Evolutionary conservation across 2,888 invertebrate genomes (phyloP).

Genomic region (Eupithecia inturbata): DNA sequence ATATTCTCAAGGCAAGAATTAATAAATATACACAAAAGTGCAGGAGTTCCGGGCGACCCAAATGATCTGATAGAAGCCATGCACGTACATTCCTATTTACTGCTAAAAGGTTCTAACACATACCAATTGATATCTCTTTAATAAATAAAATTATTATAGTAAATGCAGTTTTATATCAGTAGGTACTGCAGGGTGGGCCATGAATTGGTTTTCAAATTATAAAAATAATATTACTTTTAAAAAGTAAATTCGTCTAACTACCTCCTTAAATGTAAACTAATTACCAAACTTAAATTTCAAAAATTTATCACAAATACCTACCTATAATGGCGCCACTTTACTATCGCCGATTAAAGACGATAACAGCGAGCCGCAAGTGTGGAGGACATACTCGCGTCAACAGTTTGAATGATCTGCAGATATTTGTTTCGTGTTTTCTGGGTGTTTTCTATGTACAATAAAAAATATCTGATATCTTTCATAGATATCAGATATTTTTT

Average conservation of each 20-base stretch:
- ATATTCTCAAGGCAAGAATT: slow-evolving; percentile 91
- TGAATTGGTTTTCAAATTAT: not conserved
- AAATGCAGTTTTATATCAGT: slow-evolving; percentile 13
- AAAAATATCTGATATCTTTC: too few species aligned
- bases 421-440: too few species aligned
- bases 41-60: slow-evolving; percentile 87
- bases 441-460: too few species aligned
- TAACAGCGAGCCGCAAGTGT: too few species aligned
- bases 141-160: slow-evolving; percentile 30
- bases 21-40: slow-evolving; percentile 87
- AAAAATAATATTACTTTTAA: too few species aligned
- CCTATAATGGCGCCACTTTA: too few species aligned
- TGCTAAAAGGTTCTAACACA: slow-evolving; percentile 90
- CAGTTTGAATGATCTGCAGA: too few species aligned
- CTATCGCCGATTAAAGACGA: too few species aligned
- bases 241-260: not conserved
- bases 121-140: slow-evolving; percentile 85
- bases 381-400: too few species aligned
- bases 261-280: not conserved
- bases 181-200: not conserved
- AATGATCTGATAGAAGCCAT: slow-evolving; percentile 89
- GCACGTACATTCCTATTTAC: slow-evolving; percentile 93
- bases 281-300: too few species aligned
- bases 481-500: too few species aligned
- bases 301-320: too few species aligned